Conservation (phyloP, 2,113 vertebrate species). For the Passer domesticus region DNA sequence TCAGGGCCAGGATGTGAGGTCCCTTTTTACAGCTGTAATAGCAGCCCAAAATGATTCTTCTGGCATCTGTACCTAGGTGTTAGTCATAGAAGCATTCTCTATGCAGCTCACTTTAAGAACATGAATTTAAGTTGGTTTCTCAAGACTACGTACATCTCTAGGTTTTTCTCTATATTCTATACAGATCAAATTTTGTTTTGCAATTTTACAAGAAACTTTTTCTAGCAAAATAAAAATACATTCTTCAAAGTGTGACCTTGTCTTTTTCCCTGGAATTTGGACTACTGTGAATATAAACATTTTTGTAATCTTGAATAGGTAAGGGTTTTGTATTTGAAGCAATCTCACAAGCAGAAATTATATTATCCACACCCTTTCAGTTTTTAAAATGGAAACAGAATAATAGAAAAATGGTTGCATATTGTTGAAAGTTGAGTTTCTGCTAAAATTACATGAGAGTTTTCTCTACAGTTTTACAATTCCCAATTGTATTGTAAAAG, state of each 20-base stretch:
- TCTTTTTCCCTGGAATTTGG: neutral
- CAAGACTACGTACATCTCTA: neutral
- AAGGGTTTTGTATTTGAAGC: neutral
- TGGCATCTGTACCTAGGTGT: neutral
- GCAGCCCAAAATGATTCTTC: neutral
- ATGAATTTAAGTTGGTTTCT: neutral
- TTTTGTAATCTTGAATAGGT: neutral
- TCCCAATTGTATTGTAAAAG: neutral
- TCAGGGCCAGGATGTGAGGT: neutral
- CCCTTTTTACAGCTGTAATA: neutral
- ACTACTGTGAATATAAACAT: neutral
- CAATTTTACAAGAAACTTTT: neutral
- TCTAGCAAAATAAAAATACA: neutral
- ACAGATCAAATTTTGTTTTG: neutral
- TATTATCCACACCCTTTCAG: neutral
- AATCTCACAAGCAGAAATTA: neutral
- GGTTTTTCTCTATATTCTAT: neutral
- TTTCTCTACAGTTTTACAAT: neutral
- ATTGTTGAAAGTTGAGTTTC: neutral
- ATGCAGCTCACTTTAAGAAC: neutral
- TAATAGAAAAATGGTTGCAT: neutral
- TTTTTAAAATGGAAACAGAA: constrained; percentile 9
- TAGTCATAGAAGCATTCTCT: neutral
- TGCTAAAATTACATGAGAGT: neutral
- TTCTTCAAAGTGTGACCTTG: neutral